phyloP scores from a whole-genome alignment of 2,797 vertebrate species.

The Euthynnus affinis region DNA sequence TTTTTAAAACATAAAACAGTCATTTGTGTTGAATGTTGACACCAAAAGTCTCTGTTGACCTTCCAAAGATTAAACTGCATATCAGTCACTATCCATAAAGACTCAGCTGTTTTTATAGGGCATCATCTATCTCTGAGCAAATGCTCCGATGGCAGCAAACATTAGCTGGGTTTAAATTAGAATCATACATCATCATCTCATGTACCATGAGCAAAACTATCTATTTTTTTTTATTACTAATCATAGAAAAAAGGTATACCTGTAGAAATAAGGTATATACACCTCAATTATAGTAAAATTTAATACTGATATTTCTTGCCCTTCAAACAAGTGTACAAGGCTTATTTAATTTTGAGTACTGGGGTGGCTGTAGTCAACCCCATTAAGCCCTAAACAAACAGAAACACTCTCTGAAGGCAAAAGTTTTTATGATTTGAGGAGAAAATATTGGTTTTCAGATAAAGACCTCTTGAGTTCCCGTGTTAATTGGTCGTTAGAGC shows the following conservation, averaged over 20 bases:
- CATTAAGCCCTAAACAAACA: constrained; percentile 68
- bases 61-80: constrained; percentile 18
- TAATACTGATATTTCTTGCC: constrained; percentile 10
- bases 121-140: constrained; percentile 32
- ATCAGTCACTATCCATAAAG: constrained; percentile 38
- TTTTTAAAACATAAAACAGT: background rate
- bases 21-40: constrained; percentile 13
- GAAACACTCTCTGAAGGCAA: constrained; percentile 48
- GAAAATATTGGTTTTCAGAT: constrained; percentile 67
- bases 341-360: constrained; percentile 34
- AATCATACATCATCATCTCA: constrained; percentile 53
- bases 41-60: constrained; percentile 26
- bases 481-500: constrained; percentile 77
- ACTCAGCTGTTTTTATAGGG: constrained; percentile 15
- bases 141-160: constrained; percentile 31
- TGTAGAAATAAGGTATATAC: background rate
- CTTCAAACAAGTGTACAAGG: constrained; percentile 28
- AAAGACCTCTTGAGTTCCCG: constrained; percentile 66
- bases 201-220: background rate
- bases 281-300: background rate
- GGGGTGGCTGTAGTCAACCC: constrained; percentile 32
- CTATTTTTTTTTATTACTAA: background rate
- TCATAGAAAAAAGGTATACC: background rate
- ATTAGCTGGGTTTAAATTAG: constrained; percentile 37
- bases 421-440: constrained; percentile 58